Percentiles rank a stretch among this genome's conserved stretches.
phyloP scores from a whole-genome alignment of 2,888 invertebrate genomes.

The Microplitis deprimator region DNA sequence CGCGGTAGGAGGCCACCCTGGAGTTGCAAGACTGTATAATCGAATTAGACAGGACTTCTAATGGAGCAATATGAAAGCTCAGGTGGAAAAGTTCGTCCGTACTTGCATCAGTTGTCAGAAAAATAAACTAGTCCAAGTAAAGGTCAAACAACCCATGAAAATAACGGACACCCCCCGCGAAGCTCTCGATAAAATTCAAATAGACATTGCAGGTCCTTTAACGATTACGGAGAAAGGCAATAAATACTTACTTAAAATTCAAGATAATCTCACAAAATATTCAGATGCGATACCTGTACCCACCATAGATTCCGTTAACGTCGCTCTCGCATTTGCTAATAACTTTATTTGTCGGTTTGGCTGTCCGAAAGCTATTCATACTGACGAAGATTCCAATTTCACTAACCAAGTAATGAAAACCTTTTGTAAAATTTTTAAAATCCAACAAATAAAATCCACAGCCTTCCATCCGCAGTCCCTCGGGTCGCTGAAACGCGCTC shows the following conservation, averaged over 20 bases:
- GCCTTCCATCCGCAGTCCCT: no score
- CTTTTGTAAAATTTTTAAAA: no score
- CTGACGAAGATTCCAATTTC: neutral
- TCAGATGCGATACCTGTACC: slow-evolving; percentile 37
- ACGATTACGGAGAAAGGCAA: slow-evolving; percentile 38
- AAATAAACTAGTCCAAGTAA: slow-evolving; percentile 46
- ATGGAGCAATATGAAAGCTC: slow-evolving; percentile 44
- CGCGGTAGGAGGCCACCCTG: slow-evolving; percentile 42
- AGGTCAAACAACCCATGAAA: slow-evolving; percentile 42
- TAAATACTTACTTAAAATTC: slow-evolving; percentile 37
- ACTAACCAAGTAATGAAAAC: no score
- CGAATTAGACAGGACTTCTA: slow-evolving; percentile 33
- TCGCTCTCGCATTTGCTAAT: slow-evolving; percentile 40
- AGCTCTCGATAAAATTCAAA: slow-evolving; percentile 43
- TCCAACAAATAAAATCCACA: no score
- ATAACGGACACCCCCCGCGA: slow-evolving; percentile 46
- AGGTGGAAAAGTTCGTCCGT: slow-evolving; percentile 41
- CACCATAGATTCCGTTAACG: slow-evolving; percentile 27
- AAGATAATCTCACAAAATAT: slow-evolving; percentile 44
- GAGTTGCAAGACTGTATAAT: slow-evolving; percentile 36
- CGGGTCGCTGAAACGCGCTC: no score
- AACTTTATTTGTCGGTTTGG: slow-evolving; percentile 21
- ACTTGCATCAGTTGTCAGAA: slow-evolving; percentile 45
- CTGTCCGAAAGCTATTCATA: neutral
- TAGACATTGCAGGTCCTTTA: slow-evolving; percentile 53